Evolutionary conservation across 1,140 invertebrate species (phyloP).

Genomic region (Heterodera carotae): DNA sequence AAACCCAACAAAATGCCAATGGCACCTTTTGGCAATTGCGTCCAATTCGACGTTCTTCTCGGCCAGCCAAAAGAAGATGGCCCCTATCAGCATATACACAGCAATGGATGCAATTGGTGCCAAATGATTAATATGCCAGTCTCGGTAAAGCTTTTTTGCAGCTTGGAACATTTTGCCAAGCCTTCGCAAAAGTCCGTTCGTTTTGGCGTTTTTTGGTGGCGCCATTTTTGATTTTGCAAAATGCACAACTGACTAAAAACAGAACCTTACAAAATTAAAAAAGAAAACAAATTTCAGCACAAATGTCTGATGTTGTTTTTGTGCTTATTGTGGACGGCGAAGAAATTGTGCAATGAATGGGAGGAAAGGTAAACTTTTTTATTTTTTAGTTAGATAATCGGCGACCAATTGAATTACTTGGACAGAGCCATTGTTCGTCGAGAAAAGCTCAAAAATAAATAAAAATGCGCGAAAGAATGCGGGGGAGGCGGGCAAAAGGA

Average conservation of each 20-base stretch:
- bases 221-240: not conserved
- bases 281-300: not conserved
- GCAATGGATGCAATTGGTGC: conserved; percentile 44
- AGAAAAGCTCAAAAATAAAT: conserved; percentile 7
- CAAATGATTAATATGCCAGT: conserved; percentile 43
- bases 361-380: not conserved
- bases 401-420: not conserved
- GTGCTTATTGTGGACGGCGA: not conserved
- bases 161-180: not conserved
- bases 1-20: not conserved
- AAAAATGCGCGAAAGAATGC: conserved; percentile 1
- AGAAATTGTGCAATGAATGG: not conserved
- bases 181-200: not conserved
- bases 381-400: not conserved
- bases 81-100: conserved; percentile 52
- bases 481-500: too few species aligned
- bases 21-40: conserved; percentile 21
- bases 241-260: not conserved
- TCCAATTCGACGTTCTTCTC: conserved; percentile 35
- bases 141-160: conserved; percentile 33
- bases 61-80: conserved; percentile 45
- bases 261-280: too few species aligned
- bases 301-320: not conserved
- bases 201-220: not conserved
- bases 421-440: not conserved